Evolutionary conservation across 2,888 invertebrate genomes (phyloP).

Genomic region (Hesperia comma): DNA sequence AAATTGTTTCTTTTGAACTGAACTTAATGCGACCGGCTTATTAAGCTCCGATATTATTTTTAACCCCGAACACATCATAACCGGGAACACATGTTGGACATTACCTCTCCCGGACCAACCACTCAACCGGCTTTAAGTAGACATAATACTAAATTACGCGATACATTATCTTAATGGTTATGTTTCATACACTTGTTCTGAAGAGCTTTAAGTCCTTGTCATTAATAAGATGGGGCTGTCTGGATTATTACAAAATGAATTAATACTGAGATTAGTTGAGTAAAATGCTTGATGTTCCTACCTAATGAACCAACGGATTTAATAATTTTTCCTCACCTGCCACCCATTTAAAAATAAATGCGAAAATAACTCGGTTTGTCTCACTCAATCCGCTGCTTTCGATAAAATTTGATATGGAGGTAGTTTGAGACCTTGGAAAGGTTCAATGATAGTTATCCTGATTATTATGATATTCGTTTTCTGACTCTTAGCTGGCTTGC

Average conservation of each 20-base stretch:
- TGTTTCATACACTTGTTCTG: slow-evolving; percentile 43
- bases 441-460: too few species aligned
- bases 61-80: slow-evolving; percentile 39
- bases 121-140: slow-evolving; percentile 33
- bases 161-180: slow-evolving; percentile 63
- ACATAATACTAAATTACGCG: slow-evolving; percentile 34
- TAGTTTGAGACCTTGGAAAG: too few species aligned
- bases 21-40: slow-evolving; percentile 8
- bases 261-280: not conserved
- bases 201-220: slow-evolving; percentile 39
- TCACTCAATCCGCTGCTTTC: too few species aligned
- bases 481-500: too few species aligned
- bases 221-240: slow-evolving; percentile 28
- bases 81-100: slow-evolving; percentile 59
- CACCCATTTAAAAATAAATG: too few species aligned
- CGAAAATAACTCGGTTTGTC: too few species aligned
- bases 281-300: too few species aligned
- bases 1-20: not conserved
- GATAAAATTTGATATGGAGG: too few species aligned
- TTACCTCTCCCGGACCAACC: slow-evolving; percentile 53
- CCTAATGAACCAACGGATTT: too few species aligned
- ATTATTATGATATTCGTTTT: too few species aligned
- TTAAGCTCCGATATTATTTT: slow-evolving; percentile 23
- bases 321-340: too few species aligned
- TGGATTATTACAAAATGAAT: slow-evolving; percentile 19